phyloP scores from a whole-genome alignment of 1,140 invertebrate genomes.

The Metopolophium dirhodum region DNA sequence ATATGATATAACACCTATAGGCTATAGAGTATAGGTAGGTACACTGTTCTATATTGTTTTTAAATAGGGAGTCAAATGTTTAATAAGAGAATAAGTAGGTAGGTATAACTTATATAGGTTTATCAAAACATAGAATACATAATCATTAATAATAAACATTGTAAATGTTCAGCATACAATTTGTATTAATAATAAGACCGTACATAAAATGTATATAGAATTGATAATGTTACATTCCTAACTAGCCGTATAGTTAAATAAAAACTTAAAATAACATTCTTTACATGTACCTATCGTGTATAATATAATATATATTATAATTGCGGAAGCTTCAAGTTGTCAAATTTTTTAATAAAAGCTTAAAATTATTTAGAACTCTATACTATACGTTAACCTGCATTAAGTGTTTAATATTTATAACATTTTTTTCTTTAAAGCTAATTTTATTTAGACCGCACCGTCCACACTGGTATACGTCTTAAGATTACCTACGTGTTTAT shows the following conservation, averaged over 20 bases:
- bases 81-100: background rate
- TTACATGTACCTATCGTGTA: background rate
- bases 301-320: background rate
- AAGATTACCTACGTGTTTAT: background rate
- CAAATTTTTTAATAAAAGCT: background rate
- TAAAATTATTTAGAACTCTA: background rate
- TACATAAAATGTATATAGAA: background rate
- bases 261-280: background rate
- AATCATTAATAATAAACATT: constrained; percentile 3
- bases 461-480: background rate
- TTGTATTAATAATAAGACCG: background rate
- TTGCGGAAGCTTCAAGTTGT: background rate
- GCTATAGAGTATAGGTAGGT: background rate
- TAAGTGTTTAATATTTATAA: background rate
- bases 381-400: background rate
- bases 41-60: background rate
- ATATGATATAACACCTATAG: background rate
- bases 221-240: background rate
- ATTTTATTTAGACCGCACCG: background rate
- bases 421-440: background rate
- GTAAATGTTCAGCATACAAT: background rate
- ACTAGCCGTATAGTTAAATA: background rate
- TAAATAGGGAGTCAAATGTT: background rate
- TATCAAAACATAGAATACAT: background rate
- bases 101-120: background rate